These are phyloP conservation scores for Yoshiicerus persimilis DNA, from an alignment of 1,140 invertebrate species.

Conservation along the genomic window DNA sequence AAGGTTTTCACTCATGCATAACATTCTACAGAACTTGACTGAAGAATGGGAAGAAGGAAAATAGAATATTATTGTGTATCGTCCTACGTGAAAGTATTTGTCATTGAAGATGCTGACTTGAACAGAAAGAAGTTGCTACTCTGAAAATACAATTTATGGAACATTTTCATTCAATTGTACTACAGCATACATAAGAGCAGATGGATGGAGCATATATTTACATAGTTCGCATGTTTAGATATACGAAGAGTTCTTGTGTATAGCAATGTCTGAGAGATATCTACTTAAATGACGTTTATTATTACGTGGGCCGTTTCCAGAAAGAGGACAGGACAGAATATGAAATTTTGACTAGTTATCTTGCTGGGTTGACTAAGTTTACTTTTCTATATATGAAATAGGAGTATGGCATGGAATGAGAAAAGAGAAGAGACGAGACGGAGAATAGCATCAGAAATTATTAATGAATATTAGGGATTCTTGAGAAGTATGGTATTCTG, in stretches of 20 bases:
- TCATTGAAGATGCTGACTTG: neutral
- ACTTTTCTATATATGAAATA: too few relatives aligned
- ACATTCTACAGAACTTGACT: neutral
- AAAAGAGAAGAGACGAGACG: neutral
- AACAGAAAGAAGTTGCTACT: neutral
- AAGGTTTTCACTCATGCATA: neutral
- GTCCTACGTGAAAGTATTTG: neutral
- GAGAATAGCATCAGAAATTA: neutral
- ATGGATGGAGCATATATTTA: neutral
- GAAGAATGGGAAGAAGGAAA: neutral
- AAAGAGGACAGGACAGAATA: neutral
- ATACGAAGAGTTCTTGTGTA: too few relatives aligned
- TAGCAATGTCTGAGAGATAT: neutral
- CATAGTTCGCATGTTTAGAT: neutral
- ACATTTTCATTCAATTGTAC: too few relatives aligned
- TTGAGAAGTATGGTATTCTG: neutral
- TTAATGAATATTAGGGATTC: conserved; percentile 21
- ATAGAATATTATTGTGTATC: neutral
- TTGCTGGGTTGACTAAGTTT: too few relatives aligned
- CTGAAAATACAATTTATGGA: too few relatives aligned
- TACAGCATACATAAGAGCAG: too few relatives aligned
- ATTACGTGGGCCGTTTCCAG: neutral
- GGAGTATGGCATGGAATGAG: neutral
- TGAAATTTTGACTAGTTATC: neutral
- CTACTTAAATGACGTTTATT: neutral